These are phyloP conservation scores for Yoshiicerus persimilis DNA, from an alignment of 1,140 invertebrate species.

Conservation along the genomic window DNA sequence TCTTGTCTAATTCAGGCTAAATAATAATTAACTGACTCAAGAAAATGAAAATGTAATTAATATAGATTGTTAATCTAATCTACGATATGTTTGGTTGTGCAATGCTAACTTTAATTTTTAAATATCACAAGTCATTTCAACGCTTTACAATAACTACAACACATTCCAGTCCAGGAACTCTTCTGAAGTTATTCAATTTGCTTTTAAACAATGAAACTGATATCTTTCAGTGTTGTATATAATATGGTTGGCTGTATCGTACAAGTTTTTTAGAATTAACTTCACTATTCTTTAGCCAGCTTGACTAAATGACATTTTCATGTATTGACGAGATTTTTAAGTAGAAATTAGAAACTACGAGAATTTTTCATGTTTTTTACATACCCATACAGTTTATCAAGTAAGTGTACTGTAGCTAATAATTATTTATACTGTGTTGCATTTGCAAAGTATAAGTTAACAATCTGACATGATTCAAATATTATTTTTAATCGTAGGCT, in stretches of 20 bases:
- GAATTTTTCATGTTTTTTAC: neutral
- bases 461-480: neutral
- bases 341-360: neutral
- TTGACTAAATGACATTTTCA: neutral
- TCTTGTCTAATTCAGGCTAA: no score
- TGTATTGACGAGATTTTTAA: neutral
- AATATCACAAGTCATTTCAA: neutral
- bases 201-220: no score
- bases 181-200: neutral
- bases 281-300: neutral
- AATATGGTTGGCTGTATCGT: no score
- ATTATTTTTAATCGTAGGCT: neutral
- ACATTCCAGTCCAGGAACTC: neutral
- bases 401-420: neutral
- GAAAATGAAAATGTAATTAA: neutral
- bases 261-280: no score
- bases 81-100: neutral
- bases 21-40: neutral
- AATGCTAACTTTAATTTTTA: constrained; percentile 11
- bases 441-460: neutral
- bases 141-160: neutral
- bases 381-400: neutral
- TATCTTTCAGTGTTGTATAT: neutral
- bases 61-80: neutral
- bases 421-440: no score